Evolutionary conservation across 1,140 invertebrate genomes (phyloP).

Genomic region (Wasmannia auropunctata): DNA sequence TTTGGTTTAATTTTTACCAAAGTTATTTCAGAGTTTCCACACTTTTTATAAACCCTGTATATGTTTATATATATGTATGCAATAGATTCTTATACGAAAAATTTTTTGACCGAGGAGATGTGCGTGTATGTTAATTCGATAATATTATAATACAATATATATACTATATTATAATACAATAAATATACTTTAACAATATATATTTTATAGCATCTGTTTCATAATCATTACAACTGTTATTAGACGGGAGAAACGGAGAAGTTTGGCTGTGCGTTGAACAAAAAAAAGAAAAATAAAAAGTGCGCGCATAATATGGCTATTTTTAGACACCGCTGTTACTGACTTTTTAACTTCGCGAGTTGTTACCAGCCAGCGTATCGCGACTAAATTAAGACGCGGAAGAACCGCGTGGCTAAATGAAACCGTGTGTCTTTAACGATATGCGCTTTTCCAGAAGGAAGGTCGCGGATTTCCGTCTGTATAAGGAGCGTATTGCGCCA

Average conservation of each 20-base stretch:
- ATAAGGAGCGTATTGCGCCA: constrained; percentile 29
- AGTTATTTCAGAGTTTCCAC: no score
- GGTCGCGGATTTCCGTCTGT: constrained; percentile 1
- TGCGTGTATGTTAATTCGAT: no score
- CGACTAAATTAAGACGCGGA: constrained; percentile 54
- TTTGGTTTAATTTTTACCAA: no score
- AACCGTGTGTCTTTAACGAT: constrained; percentile 54
- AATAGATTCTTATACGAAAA: no score
- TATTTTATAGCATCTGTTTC: constrained; percentile 18
- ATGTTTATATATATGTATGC: no score
- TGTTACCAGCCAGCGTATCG: constrained; percentile 33
- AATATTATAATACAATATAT: no score
- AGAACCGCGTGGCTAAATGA: constrained; percentile 50
- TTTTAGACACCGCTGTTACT: constrained; percentile 52
- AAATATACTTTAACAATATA: neutral
- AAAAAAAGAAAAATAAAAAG: constrained; percentile 42
- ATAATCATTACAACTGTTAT: constrained; percentile 45
- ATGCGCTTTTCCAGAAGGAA: constrained; percentile 21
- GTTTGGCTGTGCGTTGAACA: constrained; percentile 7
- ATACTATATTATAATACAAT: no score
- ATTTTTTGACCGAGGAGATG: no score
- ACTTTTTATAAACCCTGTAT: no score
- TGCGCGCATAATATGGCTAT: constrained; percentile 40
- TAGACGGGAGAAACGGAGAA: constrained; percentile 17
- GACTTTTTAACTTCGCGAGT: constrained; percentile 57